Percentiles rank a stretch among this genome's conserved stretches.
Evolutionary conservation across 2,113 vertebrate species (phyloP).

Genomic region (Butorides virescens): DNA sequence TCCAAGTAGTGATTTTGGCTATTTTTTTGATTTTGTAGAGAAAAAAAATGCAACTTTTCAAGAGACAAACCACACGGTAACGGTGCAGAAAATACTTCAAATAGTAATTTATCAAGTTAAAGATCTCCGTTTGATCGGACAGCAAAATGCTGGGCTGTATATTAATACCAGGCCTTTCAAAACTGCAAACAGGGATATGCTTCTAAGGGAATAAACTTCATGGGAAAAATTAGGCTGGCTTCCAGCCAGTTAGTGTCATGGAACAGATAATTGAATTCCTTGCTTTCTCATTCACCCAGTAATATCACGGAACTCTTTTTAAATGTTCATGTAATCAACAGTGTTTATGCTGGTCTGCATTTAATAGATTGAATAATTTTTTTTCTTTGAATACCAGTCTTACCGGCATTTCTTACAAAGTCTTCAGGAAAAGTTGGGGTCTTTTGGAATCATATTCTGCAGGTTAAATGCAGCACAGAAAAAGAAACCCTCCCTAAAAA

Average conservation of each 20-base stretch:
- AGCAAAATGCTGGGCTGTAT: not conserved
- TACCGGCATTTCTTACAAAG: not conserved
- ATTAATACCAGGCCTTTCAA: not conserved
- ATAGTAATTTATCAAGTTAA: not conserved
- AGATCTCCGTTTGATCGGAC: not conserved
- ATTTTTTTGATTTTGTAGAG: not conserved
- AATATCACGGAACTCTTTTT: not conserved
- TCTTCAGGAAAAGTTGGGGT: not conserved
- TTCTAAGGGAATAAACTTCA: not conserved
- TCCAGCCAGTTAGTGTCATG: not conserved
- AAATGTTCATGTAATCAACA: not conserved
- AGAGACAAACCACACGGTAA: not conserved
- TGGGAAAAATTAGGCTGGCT: not conserved
- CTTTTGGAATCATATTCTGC: not conserved
- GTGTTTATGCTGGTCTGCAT: not conserved
- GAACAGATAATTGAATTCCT: conserved; percentile 7
- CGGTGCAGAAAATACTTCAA: not conserved
- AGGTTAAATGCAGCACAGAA: not conserved
- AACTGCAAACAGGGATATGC: not conserved
- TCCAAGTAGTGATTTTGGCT: not conserved
- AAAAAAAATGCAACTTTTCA: not conserved
- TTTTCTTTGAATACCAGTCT: not conserved
- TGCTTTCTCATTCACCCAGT: not conserved
- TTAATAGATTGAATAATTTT: not conserved
- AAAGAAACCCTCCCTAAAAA: not conserved